Evolutionary conservation across 2,888 invertebrate genomes (phyloP), one percentile per base, ranked within the genome.

Genomic region (Microplitis manilae): DNA sequence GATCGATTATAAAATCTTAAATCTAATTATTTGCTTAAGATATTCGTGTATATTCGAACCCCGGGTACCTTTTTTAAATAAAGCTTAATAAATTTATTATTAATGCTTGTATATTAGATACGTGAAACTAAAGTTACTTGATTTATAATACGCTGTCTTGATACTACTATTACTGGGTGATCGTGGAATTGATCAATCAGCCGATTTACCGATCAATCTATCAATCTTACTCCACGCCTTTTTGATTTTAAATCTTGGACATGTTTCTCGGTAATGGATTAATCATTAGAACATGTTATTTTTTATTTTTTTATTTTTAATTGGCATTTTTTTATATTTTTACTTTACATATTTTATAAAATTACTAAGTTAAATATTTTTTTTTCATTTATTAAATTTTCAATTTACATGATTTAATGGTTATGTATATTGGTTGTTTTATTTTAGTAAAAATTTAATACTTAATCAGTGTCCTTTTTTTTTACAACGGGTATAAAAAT

Each of bases 391-490:
- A 70, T 60, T 59, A 30, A 41, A 59, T 38, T 15, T 60, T 70
- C 38, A 38, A 50, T 70, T 40, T 59, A 9, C 50, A 8, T 60
- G 70, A 38, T 70, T 7, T 60, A 30, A 70, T 60, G 70, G 50
- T 50, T 79, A 81, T 80, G 81, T 83, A 82, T 76, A 80, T 86
- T 86, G 85, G 60, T 80, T 86, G 84, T 84, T 86, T 85, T 86
- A 86, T 85, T 85, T 86, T 84, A 85, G 85, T 82, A 83, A 81
- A 86, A 85, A 87, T 87, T 87, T 86, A 87, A 85, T 86, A 86
- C 87, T 87, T 86, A 87, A 87, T 87, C 87, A 86, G 82, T 73
- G 82, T 76, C 81, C 81, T 81, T 81, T 85, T 85, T 87, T 87
- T 86, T 87, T 83, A 70, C 82, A 77, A 82, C 81, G 70, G 81